Evolutionary conservation across 2,797 vertebrate species (phyloP), one percentile per base, ranked within the genome.

Genomic region (Apogon talboti): DNA sequence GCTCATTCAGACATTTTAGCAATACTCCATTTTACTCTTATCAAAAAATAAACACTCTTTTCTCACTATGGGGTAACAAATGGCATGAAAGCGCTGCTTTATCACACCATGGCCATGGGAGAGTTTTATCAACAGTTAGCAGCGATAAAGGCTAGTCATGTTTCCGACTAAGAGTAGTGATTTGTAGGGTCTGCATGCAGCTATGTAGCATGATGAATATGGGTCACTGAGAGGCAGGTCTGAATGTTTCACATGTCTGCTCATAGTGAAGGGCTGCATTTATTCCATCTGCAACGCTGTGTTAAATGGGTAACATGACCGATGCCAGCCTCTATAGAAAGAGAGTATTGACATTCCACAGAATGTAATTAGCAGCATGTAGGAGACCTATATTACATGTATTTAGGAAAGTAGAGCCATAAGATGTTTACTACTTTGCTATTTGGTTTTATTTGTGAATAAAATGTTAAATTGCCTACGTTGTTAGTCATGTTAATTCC

Each of bases 191-290:
- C 21, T 30, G 30, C 40, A 47, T 28, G 49, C 55, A 66, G 59
- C 54, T 65, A 49, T 60, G 62, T 52, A 51, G 53, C 43, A 78
- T 62, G 65, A 59, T 71, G 12, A 79, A 81, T 76, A 45, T 60
- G 64, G 79, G 77, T 64, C 82, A 86, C 43, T 72, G 67, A 79
- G 54, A 74, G 15, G 33, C 35, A 62, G 59, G 72, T 42, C 59
- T 74, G 73, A 48, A 21, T 66, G 57, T 58, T 66, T 60, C 42
- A 65, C 52, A 56, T 52, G 53, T 77, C 44, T 74, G 56, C 55
- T 72, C 35, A 46, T 64, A 43, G 44, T 58, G 46, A 73, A 60
- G 53, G 51, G 4, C 19, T 54, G 55, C 62, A 59, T 78, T 66
- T 68, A 75, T 64, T 48, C 56, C 33, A 19, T 43, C 30, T 45